Conservation (phyloP, 2,113 vertebrate species). For the Nyctereutes procyonoides region DNA sequence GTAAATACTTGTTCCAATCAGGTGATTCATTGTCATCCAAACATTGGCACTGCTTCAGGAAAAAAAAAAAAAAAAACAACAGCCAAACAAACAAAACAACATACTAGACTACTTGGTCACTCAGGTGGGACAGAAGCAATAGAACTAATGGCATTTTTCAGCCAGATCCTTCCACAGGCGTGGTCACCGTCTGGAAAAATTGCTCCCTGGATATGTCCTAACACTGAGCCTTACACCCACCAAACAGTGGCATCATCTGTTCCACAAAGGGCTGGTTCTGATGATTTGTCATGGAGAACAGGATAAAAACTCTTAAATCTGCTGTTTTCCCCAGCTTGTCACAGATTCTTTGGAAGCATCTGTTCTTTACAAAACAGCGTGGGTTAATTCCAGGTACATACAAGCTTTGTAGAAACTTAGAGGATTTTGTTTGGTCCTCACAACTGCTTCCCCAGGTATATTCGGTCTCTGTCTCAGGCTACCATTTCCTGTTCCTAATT, state of each 20-base stretch:
- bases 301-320: neutral
- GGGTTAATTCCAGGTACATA: neutral
- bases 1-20: neutral
- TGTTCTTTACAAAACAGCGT: conserved; percentile 45
- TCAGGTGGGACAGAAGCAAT: neutral
- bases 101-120: neutral
- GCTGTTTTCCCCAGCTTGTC: neutral
- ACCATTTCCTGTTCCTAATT: neutral
- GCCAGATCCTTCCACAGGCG: accelerated
- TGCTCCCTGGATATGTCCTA: neutral
- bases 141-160: neutral
- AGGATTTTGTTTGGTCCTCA: neutral
- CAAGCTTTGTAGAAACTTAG: neutral
- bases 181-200: neutral
- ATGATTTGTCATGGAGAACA: neutral
- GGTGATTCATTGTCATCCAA: neutral
- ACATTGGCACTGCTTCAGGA: neutral
- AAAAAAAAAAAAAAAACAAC: neutral
- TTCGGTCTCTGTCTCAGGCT: neutral
- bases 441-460: neutral
- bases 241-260: neutral
- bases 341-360: conserved; percentile 40
- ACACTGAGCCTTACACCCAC: neutral
- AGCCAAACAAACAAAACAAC: neutral
- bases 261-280: neutral